Conservation (phyloP, 2,797 vertebrate species). For the Lemur catta region DNA sequence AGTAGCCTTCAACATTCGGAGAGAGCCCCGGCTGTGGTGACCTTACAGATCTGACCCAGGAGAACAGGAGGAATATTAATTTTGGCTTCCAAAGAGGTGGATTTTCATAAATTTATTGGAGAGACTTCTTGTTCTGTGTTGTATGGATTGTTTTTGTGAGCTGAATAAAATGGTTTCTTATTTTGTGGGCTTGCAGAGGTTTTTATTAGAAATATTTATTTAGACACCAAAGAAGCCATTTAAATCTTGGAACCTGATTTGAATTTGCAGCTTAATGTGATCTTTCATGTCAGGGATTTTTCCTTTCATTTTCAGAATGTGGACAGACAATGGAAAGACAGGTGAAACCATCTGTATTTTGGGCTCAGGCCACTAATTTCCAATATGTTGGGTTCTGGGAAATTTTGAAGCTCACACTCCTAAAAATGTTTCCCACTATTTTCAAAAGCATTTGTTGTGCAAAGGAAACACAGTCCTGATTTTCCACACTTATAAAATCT, state of each 20-base stretch:
- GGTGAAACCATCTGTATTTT: background rate
- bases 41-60: constrained; percentile 53
- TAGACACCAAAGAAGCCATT: constrained; percentile 30
- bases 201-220: constrained; percentile 55
- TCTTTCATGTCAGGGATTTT: background rate
- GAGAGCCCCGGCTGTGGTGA: constrained; percentile 50
- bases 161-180: constrained; percentile 24
- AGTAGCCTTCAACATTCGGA: constrained; percentile 65
- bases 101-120: constrained; percentile 48
- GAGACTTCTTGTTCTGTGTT: constrained; percentile 32
- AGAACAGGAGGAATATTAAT: constrained; percentile 65
- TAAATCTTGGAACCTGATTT: constrained; percentile 1
- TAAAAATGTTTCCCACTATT: background rate
- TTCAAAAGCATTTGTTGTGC: constrained; percentile 29
- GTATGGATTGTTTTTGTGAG: constrained; percentile 12
- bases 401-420: background rate
- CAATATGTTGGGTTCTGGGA: background rate
- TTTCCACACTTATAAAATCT: constrained; percentile 10
- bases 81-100: constrained; percentile 54
- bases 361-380: background rate
- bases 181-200: constrained; percentile 24
- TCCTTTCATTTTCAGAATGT: background rate
- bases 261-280: background rate
- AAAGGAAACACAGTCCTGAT: constrained; percentile 13
- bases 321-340: background rate